Evolutionary conservation across 1,140 invertebrate genomes (phyloP).

Genomic region (Rhopalosiphum padi): DNA sequence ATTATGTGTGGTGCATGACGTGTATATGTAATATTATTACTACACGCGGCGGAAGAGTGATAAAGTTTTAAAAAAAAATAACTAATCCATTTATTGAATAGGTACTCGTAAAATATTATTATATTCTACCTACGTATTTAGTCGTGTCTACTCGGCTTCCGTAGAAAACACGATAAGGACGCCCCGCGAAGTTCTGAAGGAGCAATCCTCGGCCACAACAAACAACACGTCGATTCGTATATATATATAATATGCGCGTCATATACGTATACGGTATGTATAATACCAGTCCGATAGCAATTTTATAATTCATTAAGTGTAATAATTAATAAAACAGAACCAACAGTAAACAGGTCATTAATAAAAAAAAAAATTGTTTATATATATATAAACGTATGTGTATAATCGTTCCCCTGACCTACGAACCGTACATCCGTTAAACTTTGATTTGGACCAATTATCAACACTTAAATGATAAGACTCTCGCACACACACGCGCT

Average conservation of each 20-base stretch:
- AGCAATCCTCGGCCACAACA: not conserved
- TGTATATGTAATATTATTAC: not conserved
- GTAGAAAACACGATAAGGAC: constrained; percentile 25
- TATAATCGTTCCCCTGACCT: constrained; percentile 35
- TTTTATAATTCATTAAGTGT: constrained; percentile 55
- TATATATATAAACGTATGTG: not conserved
- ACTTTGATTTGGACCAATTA: constrained; percentile 53
- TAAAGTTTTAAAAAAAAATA: not conserved
- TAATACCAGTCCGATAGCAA: constrained; percentile 19
- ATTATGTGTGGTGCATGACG: not conserved
- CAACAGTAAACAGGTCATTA: constrained; percentile 51
- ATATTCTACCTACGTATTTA: not conserved
- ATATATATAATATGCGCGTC: not conserved
- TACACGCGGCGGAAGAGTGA: not conserved
- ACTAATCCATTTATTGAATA: constrained; percentile 14
- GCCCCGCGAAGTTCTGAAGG: not conserved
- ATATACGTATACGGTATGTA: not conserved
- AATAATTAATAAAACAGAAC: constrained; percentile 49
- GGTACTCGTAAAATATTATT: not conserved
- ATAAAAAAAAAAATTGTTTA: constrained; percentile 18
- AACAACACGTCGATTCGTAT: not conserved
- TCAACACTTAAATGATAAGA: constrained; percentile 52
- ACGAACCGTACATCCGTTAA: constrained; percentile 46
- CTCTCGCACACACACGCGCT: not conserved
- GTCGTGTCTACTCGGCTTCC: not conserved